phyloP scores from a whole-genome alignment of 2,888 invertebrate species.

The Amphipoea lucens region DNA sequence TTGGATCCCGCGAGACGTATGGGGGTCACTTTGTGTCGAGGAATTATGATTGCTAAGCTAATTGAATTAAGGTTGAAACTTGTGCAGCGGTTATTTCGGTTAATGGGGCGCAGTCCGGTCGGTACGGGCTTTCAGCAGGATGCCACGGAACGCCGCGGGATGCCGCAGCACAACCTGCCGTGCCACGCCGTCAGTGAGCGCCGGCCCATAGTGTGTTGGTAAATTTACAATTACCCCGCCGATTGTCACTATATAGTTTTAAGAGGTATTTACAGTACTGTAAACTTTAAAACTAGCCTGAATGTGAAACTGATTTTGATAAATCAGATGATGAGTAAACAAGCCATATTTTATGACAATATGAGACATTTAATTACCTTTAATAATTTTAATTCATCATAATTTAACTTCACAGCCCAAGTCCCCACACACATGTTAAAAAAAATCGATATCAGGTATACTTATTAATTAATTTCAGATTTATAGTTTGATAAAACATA shows the following conservation, averaged over 20 bases:
- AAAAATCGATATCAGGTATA: neutral
- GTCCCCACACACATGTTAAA: conserved; percentile 14
- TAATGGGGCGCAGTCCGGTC: too few species aligned
- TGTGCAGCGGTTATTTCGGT: too few species aligned
- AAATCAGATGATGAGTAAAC: neutral
- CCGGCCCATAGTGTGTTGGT: neutral
- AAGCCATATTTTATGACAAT: neutral
- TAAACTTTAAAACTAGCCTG: neutral
- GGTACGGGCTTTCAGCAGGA: too few species aligned
- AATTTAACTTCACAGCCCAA: conserved; percentile 44
- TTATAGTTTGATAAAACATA: conserved; percentile 17
- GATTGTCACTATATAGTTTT: neutral
- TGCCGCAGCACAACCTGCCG: too few species aligned
- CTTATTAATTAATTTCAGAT: neutral
- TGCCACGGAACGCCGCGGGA: too few species aligned
- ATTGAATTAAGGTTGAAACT: too few species aligned
- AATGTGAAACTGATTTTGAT: neutral
- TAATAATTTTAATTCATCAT: conserved; percentile 5
- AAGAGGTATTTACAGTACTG: neutral
- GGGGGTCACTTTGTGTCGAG: too few species aligned
- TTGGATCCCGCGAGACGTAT: too few species aligned
- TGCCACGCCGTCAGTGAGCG: too few species aligned
- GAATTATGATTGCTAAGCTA: too few species aligned
- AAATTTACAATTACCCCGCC: neutral
- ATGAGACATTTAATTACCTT: conserved; percentile 18